phyloP scores from a whole-genome alignment of 2,888 invertebrate species.

The Drosophila maculinotata region DNA sequence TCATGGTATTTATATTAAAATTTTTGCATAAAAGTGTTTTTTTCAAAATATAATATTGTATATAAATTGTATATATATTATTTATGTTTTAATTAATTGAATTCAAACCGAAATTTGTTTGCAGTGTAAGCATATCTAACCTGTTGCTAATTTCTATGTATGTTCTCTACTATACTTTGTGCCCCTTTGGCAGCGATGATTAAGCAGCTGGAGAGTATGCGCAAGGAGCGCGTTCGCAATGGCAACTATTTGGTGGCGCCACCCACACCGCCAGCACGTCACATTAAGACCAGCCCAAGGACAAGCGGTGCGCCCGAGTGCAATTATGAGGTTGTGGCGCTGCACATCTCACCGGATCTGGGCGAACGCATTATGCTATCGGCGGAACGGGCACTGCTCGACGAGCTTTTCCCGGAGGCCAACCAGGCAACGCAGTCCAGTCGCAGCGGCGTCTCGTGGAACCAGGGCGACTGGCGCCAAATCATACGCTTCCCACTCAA shows the following conservation, averaged over 20 bases:
- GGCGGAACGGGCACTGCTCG: slow-evolving; percentile 91
- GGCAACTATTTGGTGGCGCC: slow-evolving; percentile 86
- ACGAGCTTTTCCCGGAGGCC: slow-evolving; percentile 91
- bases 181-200: slow-evolving; percentile 88
- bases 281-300: slow-evolving; percentile 81
- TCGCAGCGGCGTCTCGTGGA: slow-evolving; percentile 92
- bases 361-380: slow-evolving; percentile 92
- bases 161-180: slow-evolving; percentile 4
- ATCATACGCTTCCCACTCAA: slow-evolving; percentile 94
- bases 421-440: slow-evolving; percentile 92
- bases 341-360: slow-evolving; percentile 91
- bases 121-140: neutral
- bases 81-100: neutral
- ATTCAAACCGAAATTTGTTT: neutral
- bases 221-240: slow-evolving; percentile 89
- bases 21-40: too few species aligned
- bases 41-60: too few species aligned
- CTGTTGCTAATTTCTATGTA: slow-evolving; percentile 30
- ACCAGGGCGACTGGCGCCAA: slow-evolving; percentile 92
- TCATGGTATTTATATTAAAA: too few species aligned
- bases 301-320: slow-evolving; percentile 82
- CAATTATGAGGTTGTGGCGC: slow-evolving; percentile 92
- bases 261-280: slow-evolving; percentile 83
- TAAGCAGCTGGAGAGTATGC: slow-evolving; percentile 90
- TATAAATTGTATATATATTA: too few species aligned